Percentiles rank a stretch among this genome's conserved stretches.
These are phyloP conservation scores for Melanitta fusca DNA, from an alignment of 2,797 vertebrate species.

Conservation along the genomic window DNA sequence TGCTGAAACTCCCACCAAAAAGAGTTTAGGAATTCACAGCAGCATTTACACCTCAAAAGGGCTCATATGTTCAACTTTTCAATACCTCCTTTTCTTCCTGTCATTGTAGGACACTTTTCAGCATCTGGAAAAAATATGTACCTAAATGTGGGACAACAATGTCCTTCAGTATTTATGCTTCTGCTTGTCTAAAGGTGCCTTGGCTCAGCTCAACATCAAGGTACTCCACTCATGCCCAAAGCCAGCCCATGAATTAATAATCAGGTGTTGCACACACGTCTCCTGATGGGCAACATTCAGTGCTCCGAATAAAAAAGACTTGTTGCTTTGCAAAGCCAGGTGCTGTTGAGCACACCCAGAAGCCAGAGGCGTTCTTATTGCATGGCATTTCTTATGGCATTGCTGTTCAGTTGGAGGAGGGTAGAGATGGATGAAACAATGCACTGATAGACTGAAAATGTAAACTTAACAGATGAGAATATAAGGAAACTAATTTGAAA, in stretches of 20 bases:
- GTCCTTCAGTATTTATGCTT: not conserved
- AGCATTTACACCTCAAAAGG: not conserved
- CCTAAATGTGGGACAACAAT: not conserved
- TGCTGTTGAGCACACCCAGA: not conserved
- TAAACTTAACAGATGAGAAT: not conserved
- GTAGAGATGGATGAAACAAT: not conserved
- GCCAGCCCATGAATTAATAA: not conserved
- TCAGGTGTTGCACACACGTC: not conserved
- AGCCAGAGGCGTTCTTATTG: accelerated
- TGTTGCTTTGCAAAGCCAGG: accelerated
- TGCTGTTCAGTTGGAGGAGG: not conserved
- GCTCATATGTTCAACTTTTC: not conserved
- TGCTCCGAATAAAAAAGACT: not conserved
- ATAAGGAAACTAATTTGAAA: not conserved
- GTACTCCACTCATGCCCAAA: not conserved
- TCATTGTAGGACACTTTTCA: not conserved
- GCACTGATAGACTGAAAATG: accelerated
- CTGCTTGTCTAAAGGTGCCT: not conserved
- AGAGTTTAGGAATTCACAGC: not conserved
- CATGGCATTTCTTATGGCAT: not conserved
- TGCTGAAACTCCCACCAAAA: not conserved
- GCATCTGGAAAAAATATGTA: not conserved
- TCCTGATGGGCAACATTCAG: not conserved
- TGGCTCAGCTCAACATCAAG: not conserved
- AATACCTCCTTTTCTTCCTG: not conserved